phyloP scores from a whole-genome alignment of 2,888 invertebrate species.

The Bombylius major region DNA sequence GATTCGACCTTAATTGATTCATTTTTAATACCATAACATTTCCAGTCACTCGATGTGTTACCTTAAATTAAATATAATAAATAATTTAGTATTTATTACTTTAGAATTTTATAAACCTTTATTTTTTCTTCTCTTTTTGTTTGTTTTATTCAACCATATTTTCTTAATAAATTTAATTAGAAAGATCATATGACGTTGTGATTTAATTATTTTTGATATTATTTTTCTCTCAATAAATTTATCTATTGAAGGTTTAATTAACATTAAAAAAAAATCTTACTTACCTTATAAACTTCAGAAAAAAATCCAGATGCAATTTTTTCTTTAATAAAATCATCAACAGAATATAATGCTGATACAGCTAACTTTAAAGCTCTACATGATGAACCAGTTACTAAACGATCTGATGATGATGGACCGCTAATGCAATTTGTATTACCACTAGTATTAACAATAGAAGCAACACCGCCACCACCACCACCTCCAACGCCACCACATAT shows the following conservation, averaged over 20 bases:
- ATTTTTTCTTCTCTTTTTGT: no score
- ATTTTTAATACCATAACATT: constrained; percentile 96
- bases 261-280: constrained; percentile 20
- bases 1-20: constrained; percentile 86
- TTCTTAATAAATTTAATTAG: no score
- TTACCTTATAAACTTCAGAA: constrained; percentile 95
- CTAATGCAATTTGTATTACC: constrained; percentile 7
- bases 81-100: not conserved
- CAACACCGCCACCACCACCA: constrained; percentile 2
- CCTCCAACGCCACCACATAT: not conserved
- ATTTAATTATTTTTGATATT: no score
- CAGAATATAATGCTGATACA: constrained; percentile 78
- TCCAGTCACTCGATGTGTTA: constrained; percentile 82
- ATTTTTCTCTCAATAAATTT: no score
- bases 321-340: constrained; percentile 88
- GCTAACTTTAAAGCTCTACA: constrained; percentile 85
- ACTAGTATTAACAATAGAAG: constrained; percentile 18
- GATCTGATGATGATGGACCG: constrained; percentile 36
- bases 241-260: no score
- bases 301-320: constrained; percentile 93
- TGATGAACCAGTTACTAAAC: constrained; percentile 57
- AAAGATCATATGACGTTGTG: no score
- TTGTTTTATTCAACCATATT: no score
- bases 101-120: no score
- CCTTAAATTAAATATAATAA: constrained; percentile 46